Conservation (phyloP, 2,113 vertebrate genomes). For the Corythoichthys haematopterus region DNA sequence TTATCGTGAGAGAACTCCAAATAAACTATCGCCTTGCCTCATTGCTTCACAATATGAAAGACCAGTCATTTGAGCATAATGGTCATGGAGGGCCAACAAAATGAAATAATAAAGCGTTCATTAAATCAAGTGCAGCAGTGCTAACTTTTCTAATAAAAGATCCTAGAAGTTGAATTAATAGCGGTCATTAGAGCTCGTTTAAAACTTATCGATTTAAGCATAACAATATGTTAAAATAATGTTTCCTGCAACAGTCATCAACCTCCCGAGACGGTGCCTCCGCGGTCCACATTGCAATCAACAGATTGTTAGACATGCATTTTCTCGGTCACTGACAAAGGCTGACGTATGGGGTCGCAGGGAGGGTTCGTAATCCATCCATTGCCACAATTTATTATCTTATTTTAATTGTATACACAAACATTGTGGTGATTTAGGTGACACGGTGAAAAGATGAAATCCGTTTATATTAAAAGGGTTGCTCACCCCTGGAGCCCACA, state of each 20-base stretch:
- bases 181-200: constrained; percentile 68
- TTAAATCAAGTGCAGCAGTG: constrained; percentile 65
- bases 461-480: constrained; percentile 99
- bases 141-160: constrained; percentile 68
- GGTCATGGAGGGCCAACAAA: constrained; percentile 45
- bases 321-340: constrained; percentile 91
- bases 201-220: constrained; percentile 75
- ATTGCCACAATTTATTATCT: constrained; percentile 97
- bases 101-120: constrained; percentile 72
- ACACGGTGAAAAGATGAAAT: constrained; percentile 99
- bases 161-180: constrained; percentile 70
- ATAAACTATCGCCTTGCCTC: constrained; percentile 60
- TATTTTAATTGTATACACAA: constrained; percentile 99
- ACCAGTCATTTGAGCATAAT: constrained; percentile 62
- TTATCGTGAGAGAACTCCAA: constrained; percentile 47
- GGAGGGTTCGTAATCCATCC: constrained; percentile 93
- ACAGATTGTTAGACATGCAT: constrained; percentile 99
- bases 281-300: constrained; percentile 88
- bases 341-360: constrained; percentile 91
- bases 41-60: constrained; percentile 69
- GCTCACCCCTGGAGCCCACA: constrained; percentile 91
- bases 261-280: constrained; percentile 37
- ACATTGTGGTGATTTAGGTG: constrained; percentile 99
- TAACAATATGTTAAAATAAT: constrained; percentile 76
- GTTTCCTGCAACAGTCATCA: constrained; percentile 64